A percentile compares a stretch with the other conserved stretches of the same genome.
Evolutionary conservation across 2,113 vertebrate genomes (phyloP).

Genomic region (Myotis lucifugus): DNA sequence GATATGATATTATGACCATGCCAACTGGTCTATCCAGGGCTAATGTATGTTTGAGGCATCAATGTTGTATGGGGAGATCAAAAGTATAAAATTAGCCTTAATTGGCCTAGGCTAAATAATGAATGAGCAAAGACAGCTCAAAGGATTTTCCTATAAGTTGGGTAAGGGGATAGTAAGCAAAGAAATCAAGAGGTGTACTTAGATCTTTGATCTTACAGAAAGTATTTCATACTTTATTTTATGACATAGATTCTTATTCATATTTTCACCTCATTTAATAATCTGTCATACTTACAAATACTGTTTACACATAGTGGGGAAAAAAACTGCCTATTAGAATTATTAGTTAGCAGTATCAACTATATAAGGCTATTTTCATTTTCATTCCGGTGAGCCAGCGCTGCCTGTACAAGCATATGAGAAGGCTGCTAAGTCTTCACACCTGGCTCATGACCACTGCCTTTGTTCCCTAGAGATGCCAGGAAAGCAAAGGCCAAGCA

Average conservation of each 20-base stretch:
- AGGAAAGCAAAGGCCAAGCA: neutral
- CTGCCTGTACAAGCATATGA: neutral
- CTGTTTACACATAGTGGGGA: neutral
- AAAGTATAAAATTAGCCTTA: neutral
- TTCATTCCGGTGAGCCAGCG: neutral
- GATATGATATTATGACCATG: neutral
- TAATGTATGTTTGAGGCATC: neutral
- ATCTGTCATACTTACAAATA: neutral
- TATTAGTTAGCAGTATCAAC: neutral
- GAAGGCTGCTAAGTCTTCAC: neutral
- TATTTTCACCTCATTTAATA: neutral
- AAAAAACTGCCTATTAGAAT: neutral
- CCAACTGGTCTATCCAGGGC: neutral
- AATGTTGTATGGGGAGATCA: neutral
- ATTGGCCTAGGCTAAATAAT: neutral
- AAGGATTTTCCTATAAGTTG: neutral
- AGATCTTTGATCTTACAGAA: neutral
- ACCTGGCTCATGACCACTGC: neutral
- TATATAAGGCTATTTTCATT: neutral
- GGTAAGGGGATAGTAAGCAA: neutral
- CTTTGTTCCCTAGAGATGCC: neutral
- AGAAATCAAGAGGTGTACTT: neutral
- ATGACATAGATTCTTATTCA: constrained; percentile 4
- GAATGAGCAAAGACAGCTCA: neutral
- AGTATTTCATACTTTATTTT: constrained; percentile 18